Conservation (phyloP, 2,113 vertebrate species). For the Onychorhynchus coronatus region DNA sequence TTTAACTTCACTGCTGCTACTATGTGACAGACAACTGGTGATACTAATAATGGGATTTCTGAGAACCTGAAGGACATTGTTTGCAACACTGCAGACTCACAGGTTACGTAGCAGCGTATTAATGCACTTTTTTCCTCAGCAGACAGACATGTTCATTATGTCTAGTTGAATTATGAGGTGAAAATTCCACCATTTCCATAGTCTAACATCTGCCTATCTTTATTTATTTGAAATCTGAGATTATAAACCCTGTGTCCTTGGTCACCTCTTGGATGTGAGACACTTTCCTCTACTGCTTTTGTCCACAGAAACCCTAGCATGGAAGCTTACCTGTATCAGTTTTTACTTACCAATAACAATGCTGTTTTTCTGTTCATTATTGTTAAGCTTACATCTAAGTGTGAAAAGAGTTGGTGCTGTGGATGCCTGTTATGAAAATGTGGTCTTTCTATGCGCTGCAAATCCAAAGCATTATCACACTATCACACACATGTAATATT, state of each 20-base stretch:
- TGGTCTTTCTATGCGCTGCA: background rate
- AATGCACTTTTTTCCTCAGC: background rate
- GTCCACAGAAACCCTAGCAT: background rate
- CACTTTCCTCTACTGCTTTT: background rate
- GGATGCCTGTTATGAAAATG: background rate
- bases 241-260: background rate
- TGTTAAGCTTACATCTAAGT: background rate
- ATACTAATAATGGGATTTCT: constrained; percentile 50
- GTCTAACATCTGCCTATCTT: background rate
- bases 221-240: background rate
- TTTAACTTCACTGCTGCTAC: background rate
- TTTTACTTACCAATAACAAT: background rate
- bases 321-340: background rate
- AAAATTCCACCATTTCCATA: background rate
- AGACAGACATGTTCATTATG: background rate
- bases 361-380: background rate
- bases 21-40: background rate
- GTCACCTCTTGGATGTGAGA: background rate
- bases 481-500: background rate
- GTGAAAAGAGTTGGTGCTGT: background rate
- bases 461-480: background rate
- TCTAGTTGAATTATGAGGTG: background rate
- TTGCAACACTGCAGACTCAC: background rate
- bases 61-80: constrained; percentile 19
- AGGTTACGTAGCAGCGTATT: background rate